Conservation (phyloP, 1,140 invertebrate species). For the Elymnias hypermnestra region DNA sequence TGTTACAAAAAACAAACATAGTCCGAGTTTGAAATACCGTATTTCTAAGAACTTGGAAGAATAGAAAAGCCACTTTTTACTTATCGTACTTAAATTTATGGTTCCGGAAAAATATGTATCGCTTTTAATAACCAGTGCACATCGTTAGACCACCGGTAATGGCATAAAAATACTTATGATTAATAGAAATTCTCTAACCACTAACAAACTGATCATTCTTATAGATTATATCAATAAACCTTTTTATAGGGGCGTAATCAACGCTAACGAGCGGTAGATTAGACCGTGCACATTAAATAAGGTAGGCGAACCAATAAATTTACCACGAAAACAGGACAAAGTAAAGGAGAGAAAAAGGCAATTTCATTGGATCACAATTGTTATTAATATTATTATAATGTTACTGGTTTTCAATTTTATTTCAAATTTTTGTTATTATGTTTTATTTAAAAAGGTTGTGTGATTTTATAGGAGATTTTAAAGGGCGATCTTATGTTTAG, state of each 20-base stretch:
- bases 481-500: too few species aligned
- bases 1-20: too few species aligned
- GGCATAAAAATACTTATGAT: slow-evolving; percentile 10
- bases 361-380: too few species aligned
- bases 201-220: slow-evolving; percentile 18
- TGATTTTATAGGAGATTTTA: too few species aligned
- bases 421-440: too few species aligned
- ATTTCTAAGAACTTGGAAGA: too few species aligned
- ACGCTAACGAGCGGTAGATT: slow-evolving; percentile 26
- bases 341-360: neutral
- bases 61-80: too few species aligned
- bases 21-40: too few species aligned
- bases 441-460: too few species aligned
- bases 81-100: neutral
- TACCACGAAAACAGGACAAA: neutral
- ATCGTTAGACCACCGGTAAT: slow-evolving; percentile 3
- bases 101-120: slow-evolving; percentile 5
- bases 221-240: slow-evolving; percentile 24
- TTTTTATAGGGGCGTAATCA: slow-evolving; percentile 27
- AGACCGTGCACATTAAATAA: slow-evolving; percentile 15
- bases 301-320: neutral
- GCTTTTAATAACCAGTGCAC: neutral
- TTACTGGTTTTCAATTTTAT: too few species aligned
- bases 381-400: too few species aligned
- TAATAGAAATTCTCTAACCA: slow-evolving; percentile 12